phyloP scores from a whole-genome alignment of 1,140 invertebrate genomes.

The Aleiodes sp. region DNA sequence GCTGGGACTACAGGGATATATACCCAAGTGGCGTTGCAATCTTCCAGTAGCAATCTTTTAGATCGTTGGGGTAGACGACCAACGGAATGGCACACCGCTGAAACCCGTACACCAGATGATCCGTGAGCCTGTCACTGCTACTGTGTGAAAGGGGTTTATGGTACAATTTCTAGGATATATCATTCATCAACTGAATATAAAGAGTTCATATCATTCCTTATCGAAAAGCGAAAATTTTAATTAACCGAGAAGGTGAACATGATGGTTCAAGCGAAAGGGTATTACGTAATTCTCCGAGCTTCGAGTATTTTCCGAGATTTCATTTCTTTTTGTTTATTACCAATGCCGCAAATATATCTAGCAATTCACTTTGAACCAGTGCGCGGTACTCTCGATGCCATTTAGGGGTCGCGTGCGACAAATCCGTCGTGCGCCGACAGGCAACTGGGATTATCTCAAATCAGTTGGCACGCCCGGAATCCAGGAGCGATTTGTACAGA shows the following conservation, averaged over 20 bases:
- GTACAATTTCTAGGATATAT: constrained; percentile 36
- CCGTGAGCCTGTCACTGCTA: constrained; percentile 42
- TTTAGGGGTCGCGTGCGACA: constrained; percentile 60
- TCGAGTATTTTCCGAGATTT: not conserved
- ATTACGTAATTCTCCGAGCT: constrained; percentile 5
- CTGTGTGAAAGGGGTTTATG: constrained; percentile 49
- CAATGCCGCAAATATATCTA: not conserved
- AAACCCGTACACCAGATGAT: constrained; percentile 41
- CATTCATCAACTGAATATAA: no score
- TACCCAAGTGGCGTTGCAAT: constrained; percentile 31
- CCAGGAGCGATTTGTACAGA: constrained; percentile 57
- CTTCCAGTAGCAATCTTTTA: constrained; percentile 43
- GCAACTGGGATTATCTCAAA: constrained; percentile 55
- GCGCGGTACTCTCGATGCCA: constrained; percentile 40
- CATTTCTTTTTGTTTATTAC: not conserved
- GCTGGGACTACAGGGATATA: not conserved
- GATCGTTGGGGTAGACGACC: constrained; percentile 31
- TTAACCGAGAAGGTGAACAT: not conserved
- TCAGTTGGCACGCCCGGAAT: constrained; percentile 59
- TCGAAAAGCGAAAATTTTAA: no score
- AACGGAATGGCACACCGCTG: not conserved
- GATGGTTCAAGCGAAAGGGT: no score
- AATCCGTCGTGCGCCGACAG: constrained; percentile 52
- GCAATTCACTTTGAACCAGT: not conserved
- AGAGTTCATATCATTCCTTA: no score